Conservation (phyloP, 2,113 vertebrate genomes). For the Paramisgurnus dabryanus region DNA sequence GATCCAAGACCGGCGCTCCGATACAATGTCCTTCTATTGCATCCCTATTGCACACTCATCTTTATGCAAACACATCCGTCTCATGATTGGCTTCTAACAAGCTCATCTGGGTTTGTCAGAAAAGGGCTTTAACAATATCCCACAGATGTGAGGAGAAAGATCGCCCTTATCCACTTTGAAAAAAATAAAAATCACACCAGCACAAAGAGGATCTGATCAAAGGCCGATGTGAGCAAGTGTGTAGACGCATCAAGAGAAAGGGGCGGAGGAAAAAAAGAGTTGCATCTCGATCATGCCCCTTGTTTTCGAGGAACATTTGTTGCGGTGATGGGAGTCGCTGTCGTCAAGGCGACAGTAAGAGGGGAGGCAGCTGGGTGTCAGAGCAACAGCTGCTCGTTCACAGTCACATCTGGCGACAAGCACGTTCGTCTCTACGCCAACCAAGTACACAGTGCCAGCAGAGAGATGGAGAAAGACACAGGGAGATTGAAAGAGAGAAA, state of each 20-base stretch:
- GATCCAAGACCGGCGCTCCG: background rate
- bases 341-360: conserved; percentile 40
- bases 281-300: conserved; percentile 22
- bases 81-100: conserved; percentile 23
- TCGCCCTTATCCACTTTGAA: background rate
- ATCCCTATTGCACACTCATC: conserved; percentile 2
- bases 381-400: conserved; percentile 53
- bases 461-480: background rate
- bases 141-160: background rate
- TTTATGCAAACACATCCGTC: background rate
- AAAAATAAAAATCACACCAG: background rate
- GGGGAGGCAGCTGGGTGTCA: conserved; percentile 44
- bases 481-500: background rate
- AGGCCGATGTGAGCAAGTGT: background rate
- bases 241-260: conserved; percentile 1
- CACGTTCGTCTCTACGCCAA: conserved; percentile 35
- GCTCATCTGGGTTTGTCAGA: conserved; percentile 7
- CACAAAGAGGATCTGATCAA: conserved; percentile 34
- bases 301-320: conserved; percentile 44
- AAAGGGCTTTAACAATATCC: conserved; percentile 6
- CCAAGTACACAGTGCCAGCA: conserved; percentile 16
- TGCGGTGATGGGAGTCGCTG: conserved; percentile 31
- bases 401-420: conserved; percentile 50
- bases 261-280: background rate
- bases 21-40: conserved; percentile 18